Evolutionary conservation across 2,113 vertebrate species (phyloP).

Genomic region (Theropithecus gelada): DNA sequence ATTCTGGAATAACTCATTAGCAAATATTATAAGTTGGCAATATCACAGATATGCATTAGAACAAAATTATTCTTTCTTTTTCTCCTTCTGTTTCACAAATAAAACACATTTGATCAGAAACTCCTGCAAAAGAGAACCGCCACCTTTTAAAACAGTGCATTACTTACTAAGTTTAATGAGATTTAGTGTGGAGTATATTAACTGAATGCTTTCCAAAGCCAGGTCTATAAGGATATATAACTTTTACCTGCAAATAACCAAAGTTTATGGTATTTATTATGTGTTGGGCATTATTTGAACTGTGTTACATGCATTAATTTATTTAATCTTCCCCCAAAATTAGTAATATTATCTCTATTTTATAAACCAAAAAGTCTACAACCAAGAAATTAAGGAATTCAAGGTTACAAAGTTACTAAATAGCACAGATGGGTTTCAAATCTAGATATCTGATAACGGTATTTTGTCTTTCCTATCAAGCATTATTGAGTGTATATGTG

Average conservation of each 20-base stretch:
- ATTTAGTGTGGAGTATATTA: conserved; percentile 35
- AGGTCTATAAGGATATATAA: not conserved
- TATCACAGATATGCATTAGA: conserved; percentile 22
- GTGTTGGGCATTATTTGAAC: not conserved
- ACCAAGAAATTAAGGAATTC: not conserved
- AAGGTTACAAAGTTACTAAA: not conserved
- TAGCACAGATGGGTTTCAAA: not conserved
- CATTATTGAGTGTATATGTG: not conserved
- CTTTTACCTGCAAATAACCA: not conserved
- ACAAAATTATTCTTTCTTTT: conserved; percentile 30
- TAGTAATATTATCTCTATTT: not conserved
- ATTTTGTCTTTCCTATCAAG: not conserved
- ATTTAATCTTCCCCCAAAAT: not conserved
- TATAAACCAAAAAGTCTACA: not conserved
- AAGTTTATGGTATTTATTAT: not conserved
- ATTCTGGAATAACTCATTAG: conserved; percentile 60
- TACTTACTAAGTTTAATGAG: conserved; percentile 30
- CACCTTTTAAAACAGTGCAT: not conserved
- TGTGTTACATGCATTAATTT: not conserved
- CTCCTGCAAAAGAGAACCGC: not conserved
- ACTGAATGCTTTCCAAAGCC: not conserved
- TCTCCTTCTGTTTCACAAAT: conserved; percentile 20
- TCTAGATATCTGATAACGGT: not conserved
- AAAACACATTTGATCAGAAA: conserved; percentile 16
- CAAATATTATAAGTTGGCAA: conserved; percentile 41